Evolutionary conservation across 2,888 invertebrate species (phyloP).

Genomic region (Rotaria macrura): DNA sequence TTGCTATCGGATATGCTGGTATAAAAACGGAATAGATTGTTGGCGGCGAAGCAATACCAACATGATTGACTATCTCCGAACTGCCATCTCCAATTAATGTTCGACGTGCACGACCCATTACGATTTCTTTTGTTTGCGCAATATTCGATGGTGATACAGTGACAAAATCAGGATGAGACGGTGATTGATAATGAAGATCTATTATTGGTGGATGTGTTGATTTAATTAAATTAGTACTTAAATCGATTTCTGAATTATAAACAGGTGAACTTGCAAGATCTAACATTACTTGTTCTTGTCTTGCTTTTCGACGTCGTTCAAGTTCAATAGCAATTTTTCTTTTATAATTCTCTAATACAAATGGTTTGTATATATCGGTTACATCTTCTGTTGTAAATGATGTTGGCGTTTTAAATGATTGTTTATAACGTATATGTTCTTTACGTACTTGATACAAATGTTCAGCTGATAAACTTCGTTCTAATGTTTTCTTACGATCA

Average conservation of each 20-base stretch:
- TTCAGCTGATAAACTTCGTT: constrained; percentile 25
- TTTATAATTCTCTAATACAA: constrained; percentile 30
- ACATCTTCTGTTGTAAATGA: constrained; percentile 34
- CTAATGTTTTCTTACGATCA: background rate
- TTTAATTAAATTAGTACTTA: background rate
- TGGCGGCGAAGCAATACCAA: background rate
- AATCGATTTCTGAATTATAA: background rate
- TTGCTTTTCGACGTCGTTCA: constrained; percentile 22
- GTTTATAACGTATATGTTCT: constrained; percentile 27
- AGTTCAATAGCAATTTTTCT: constrained; percentile 32
- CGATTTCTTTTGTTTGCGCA: background rate
- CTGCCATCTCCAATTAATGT: background rate
- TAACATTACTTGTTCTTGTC: background rate
- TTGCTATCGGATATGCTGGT: background rate
- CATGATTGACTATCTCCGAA: background rate
- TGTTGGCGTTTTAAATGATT: background rate
- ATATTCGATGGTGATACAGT: background rate
- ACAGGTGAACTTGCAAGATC: background rate
- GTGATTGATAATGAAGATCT: background rate
- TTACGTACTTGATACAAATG: constrained; percentile 23
- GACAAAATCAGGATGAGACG: background rate
- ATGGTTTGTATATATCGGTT: constrained; percentile 31
- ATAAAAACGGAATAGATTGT: background rate
- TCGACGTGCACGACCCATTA: background rate
- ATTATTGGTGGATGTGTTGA: background rate